Evolutionary conservation across 2,888 invertebrate species (phyloP).

Genomic region (Nomada fucata): DNA sequence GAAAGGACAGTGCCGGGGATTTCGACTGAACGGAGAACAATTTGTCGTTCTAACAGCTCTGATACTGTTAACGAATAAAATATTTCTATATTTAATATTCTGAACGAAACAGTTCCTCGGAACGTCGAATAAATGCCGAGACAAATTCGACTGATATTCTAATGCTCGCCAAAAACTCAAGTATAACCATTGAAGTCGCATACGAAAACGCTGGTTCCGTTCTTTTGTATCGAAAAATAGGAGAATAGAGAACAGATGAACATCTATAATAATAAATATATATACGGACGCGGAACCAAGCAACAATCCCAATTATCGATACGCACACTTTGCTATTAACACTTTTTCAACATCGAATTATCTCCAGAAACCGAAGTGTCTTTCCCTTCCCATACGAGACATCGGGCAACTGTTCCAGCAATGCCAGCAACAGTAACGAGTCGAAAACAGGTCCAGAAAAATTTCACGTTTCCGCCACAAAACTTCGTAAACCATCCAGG

Average conservation of each 20-base stretch:
- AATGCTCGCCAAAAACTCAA: too few species aligned
- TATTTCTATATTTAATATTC: not conserved
- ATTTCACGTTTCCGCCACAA: not conserved
- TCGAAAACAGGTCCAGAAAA: not conserved
- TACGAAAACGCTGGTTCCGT: too few species aligned
- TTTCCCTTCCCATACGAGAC: conserved; percentile 40
- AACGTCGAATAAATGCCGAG: too few species aligned
- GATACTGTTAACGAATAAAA: conserved; percentile 1
- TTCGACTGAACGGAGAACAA: not conserved
- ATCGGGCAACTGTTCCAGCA: not conserved
- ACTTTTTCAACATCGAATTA: not conserved
- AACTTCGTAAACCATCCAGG: not conserved
- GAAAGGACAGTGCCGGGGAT: not conserved
- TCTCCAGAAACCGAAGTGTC: conserved; percentile 27
- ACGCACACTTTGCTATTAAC: conserved; percentile 11
- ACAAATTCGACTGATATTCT: too few species aligned
- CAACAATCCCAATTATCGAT: conserved; percentile 12
- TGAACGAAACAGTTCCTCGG: too few species aligned
- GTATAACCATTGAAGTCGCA: too few species aligned
- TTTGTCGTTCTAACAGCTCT: not conserved
- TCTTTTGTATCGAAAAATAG: not conserved
- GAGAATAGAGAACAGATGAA: not conserved
- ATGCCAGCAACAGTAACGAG: not conserved
- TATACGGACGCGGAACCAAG: not conserved
- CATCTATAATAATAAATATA: too few species aligned